Percentiles rank a stretch among this genome's conserved stretches.
Conservation (phyloP, 2,888 invertebrate species). For the Phania funesta region DNA sequence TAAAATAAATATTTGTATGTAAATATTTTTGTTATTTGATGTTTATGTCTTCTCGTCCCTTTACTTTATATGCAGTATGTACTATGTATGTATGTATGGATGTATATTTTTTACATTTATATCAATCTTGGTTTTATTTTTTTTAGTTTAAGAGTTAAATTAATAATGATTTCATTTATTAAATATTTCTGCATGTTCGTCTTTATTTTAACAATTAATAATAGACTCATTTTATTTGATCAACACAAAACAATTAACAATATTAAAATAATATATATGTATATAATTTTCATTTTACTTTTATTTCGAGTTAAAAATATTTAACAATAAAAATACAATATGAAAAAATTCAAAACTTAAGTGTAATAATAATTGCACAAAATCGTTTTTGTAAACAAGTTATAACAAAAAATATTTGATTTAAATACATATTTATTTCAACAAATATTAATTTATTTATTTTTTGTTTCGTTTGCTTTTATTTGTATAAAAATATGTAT, state of each 20-base stretch:
- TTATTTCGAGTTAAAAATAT: background rate
- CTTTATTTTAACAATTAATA: conserved; percentile 37
- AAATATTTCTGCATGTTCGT: background rate
- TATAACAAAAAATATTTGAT: background rate
- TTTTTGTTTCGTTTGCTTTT: background rate
- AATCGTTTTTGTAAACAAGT: conserved; percentile 7
- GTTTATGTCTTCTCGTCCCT: conserved; percentile 35
- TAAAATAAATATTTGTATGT: conserved; percentile 48
- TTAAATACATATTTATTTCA: conserved; percentile 10
- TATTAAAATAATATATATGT: conserved; percentile 3
- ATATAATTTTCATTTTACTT: background rate
- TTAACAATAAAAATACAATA: conserved; percentile 33
- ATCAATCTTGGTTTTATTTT: conserved; percentile 32
- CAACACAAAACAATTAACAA: conserved; percentile 45
- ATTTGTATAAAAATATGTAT: conserved; percentile 21
- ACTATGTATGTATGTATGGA: background rate
- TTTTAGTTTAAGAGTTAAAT: conserved; percentile 34
- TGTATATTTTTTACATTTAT: background rate
- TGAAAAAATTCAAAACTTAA: conserved; percentile 29
- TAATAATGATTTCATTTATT: conserved; percentile 6
- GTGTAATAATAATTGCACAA: conserved; percentile 1
- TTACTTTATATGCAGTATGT: background rate
- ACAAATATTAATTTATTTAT: background rate
- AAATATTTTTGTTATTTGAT: conserved; percentile 38
- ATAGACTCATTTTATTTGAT: conserved; percentile 32